Conservation (phyloP, 2,888 invertebrate species). For the Melanchra persicariae region DNA sequence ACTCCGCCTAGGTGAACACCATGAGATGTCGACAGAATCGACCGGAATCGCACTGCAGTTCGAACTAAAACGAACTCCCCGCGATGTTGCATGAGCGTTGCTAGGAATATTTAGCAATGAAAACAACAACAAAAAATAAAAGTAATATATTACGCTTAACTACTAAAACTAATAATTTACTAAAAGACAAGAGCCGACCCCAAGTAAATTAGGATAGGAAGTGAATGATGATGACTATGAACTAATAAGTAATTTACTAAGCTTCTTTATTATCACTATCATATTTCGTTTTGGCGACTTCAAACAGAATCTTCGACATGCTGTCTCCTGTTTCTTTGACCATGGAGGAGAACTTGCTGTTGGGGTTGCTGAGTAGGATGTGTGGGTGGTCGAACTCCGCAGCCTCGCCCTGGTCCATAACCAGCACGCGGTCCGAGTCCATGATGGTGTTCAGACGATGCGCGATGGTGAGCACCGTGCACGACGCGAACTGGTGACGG, state of each 20-base stretch:
- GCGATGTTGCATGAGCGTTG: too few relatives aligned
- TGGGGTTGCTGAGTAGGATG: constrained; percentile 90
- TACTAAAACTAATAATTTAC: constrained; percentile 10
- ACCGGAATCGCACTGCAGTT: too few relatives aligned
- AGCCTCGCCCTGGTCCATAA: constrained; percentile 95
- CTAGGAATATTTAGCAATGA: not conserved
- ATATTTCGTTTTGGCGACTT: constrained; percentile 82
- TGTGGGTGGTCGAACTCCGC: constrained; percentile 94
- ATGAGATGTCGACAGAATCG: too few relatives aligned
- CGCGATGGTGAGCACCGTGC: constrained; percentile 97
- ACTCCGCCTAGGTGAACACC: too few relatives aligned
- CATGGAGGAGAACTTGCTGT: constrained; percentile 92
- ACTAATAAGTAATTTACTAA: constrained; percentile 19
- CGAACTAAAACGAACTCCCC: too few relatives aligned
- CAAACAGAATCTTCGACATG: constrained; percentile 78
- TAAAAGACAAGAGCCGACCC: not conserved
- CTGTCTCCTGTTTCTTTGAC: constrained; percentile 92
- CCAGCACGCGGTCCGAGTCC: constrained; percentile 96
- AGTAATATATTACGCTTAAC: constrained; percentile 32
- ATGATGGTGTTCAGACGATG: constrained; percentile 97
- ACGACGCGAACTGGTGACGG: constrained; percentile 93
- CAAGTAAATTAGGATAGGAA: not conserved
- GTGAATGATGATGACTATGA: not conserved
- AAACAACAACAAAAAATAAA: constrained; percentile 18
- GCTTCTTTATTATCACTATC: constrained; percentile 68